phyloP scores from a whole-genome alignment of 92 coral and sea anemone genomes.

The Actinernus sp. region DNA sequence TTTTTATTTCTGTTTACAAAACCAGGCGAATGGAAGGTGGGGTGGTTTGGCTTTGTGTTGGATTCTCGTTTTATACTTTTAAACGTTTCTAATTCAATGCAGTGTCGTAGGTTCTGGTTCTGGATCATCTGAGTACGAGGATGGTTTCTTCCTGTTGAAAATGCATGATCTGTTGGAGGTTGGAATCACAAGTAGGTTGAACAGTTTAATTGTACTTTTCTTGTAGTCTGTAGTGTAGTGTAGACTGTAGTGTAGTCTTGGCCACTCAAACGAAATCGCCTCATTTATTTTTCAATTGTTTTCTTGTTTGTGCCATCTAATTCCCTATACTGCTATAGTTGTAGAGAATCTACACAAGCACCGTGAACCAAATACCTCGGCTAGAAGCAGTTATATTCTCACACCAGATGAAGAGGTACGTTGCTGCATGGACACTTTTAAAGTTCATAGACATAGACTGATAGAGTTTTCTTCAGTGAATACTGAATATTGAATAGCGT shows the following conservation, averaged over 20 bases:
- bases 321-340: conserved; percentile 47
- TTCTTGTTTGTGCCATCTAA: too few relatives aligned
- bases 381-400: conserved; percentile 92
- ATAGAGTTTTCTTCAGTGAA: too few relatives aligned
- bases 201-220: too few relatives aligned
- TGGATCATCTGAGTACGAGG: conserved; percentile 89
- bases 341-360: conserved; percentile 91
- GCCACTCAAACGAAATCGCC: too few relatives aligned
- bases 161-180: conserved; percentile 93
- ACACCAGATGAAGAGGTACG: conserved; percentile 85
- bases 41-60: neutral
- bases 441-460: too few relatives aligned
- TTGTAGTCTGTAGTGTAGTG: too few relatives aligned
- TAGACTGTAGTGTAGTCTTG: too few relatives aligned
- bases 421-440: neutral
- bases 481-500: too few relatives aligned
- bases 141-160: conserved; percentile 94
- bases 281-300: too few relatives aligned
- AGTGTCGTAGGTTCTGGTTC: conserved; percentile 74
- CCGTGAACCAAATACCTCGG: conserved; percentile 86
- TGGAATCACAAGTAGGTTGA: conserved; percentile 95
- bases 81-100: neutral
- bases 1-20: conserved; percentile 67
- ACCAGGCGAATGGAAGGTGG: conserved; percentile 89
- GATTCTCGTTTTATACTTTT: neutral